Evolutionary conservation across 1,140 invertebrate species (phyloP).

Genomic region (Lepidurus couesii): DNA sequence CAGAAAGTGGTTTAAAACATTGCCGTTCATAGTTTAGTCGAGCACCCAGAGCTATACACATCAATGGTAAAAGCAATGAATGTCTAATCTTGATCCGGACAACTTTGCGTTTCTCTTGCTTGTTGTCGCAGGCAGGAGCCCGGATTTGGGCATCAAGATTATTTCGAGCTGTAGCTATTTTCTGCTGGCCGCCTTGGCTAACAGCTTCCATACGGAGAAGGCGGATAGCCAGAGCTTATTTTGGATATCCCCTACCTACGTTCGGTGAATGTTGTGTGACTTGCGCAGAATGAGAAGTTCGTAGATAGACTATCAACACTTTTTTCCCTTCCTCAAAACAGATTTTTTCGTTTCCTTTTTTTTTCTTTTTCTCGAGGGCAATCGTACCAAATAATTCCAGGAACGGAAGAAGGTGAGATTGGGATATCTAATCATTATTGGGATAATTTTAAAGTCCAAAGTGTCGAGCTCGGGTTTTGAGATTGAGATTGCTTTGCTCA

Average conservation of each 20-base stretch:
- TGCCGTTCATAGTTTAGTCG: too few species aligned
- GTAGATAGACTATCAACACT: not conserved
- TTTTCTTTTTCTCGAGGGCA: not conserved
- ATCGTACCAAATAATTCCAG: not conserved
- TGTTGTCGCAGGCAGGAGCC: not conserved
- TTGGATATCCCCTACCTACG: slow-evolving; percentile 18
- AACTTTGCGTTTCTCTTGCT: not conserved
- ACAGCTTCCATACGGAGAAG: not conserved
- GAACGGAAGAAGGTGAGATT: not conserved
- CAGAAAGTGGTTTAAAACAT: too few species aligned
- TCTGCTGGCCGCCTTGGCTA: not conserved
- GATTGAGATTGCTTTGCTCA: not conserved
- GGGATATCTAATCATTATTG: not conserved
- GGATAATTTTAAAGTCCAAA: not conserved
- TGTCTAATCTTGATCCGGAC: not conserved
- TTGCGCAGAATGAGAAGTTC: not conserved
- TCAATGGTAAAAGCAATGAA: too few species aligned
- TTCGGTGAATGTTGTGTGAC: not conserved
- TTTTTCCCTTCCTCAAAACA: not conserved
- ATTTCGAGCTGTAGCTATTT: slow-evolving; percentile 14
- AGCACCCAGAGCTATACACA: too few species aligned
- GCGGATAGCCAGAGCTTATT: slow-evolving; percentile 1
- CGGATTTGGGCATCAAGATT: not conserved
- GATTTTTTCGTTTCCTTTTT: not conserved
- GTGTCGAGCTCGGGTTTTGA: not conserved